Conservation (phyloP, 1,140 invertebrate genomes). For the Philopotamus ludificatus region DNA sequence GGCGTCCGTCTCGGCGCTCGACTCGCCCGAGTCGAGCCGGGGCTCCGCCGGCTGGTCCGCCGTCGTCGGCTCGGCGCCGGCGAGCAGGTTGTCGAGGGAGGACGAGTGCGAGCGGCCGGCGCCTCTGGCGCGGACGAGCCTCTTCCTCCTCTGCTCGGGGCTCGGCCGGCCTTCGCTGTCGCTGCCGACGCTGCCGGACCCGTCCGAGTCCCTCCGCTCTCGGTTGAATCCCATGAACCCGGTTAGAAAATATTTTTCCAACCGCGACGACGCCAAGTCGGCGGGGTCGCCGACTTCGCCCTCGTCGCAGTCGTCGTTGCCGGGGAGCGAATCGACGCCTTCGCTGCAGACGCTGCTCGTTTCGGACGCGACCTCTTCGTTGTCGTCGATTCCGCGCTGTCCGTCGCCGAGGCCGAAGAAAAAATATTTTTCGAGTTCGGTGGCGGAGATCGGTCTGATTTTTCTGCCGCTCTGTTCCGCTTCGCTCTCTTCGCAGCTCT, state of each 20-base stretch:
- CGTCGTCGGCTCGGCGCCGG: constrained; percentile 57
- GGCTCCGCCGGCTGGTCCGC: constrained; percentile 48
- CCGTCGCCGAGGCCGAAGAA: constrained; percentile 80
- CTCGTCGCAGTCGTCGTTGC: constrained; percentile 56
- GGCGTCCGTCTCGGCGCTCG: constrained; percentile 74
- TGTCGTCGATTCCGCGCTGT: constrained; percentile 53
- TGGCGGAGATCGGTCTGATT: constrained; percentile 66
- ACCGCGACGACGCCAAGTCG: constrained; percentile 77
- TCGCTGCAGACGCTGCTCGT: constrained; percentile 86
- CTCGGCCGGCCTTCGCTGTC: constrained; percentile 84
- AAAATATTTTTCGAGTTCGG: constrained; percentile 89
- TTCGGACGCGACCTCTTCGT: constrained; percentile 78
- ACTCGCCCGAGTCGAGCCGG: constrained; percentile 65
- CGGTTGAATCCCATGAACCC: constrained; percentile 80
- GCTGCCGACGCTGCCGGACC: constrained; percentile 78
- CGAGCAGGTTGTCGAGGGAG: constrained; percentile 73
- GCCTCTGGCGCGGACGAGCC: constrained; percentile 74
- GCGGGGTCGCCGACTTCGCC: constrained; percentile 58
- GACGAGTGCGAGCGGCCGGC: constrained; percentile 77
- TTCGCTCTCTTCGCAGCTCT: constrained; percentile 89
- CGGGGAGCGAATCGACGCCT: constrained; percentile 66
- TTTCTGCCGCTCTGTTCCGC: constrained; percentile 63
- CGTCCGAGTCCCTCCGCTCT: constrained; percentile 73
- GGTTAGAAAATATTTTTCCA: constrained; percentile 88
- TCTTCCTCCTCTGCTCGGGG: constrained; percentile 79